Evolutionary conservation across 2,113 vertebrate species (phyloP), one percentile per base, ranked within the genome.

Genomic region (Crotalus horridus): DNA sequence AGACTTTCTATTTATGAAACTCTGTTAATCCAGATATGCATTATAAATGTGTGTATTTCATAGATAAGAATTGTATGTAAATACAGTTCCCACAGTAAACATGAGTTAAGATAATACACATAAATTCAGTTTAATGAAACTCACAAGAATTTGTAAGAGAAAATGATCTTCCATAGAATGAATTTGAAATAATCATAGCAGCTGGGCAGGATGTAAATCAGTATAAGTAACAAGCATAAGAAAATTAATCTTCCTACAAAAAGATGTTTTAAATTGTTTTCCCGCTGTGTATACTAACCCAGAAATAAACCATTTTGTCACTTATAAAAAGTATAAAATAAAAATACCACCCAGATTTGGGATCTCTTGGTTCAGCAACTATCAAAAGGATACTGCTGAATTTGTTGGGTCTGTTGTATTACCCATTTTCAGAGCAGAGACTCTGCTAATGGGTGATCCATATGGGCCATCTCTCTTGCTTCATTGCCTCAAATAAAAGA

Each of bases 21-120:
- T 93, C 89, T 96, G 58, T 94, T 96, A 97, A 97, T 96, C 95
- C 94, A 94, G 92, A 96, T 94, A 96, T 97, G 96, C 94, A 74
- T 91, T 96, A 58, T 96, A 61, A 96, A 92, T 43, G 33, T 97
- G 93, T 95, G 96, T 93, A 90, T 96, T 96, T 97, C 85, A 96
- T 94, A 96, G 97, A 97, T 97, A 98, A 97, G 94, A 92, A 95
- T 96, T 97, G 94, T 87, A 93, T 95, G 94, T 97, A 98, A 97
- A 97, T 96, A 96, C 89, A 89, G 81, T 81, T 96, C 9, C 92
- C 92, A 95, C 91, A 93, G 97, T 97, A 96, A 97, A 92, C 95
- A 95, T 53, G 91, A 92, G 33, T 92, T 96, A 91, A 89, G 94
- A 43, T 81, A 81, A 81, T 81, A 7, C 58, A 92, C 88, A 88